Evolutionary conservation across 2,888 invertebrate species (phyloP).

Genomic region (Microctonus brassicae): DNA sequence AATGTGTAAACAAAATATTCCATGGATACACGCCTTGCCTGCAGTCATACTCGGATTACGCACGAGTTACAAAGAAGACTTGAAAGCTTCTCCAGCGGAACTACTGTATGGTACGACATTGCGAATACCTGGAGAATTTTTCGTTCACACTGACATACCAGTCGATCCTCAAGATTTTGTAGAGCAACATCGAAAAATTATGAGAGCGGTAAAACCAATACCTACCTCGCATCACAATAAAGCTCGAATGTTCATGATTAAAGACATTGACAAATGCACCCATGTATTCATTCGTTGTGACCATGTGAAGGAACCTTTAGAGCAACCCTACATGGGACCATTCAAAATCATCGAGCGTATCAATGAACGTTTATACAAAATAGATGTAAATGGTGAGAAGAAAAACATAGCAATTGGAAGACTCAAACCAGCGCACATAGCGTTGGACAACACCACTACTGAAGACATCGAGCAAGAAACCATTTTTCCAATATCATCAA

Average conservation of each 20-base stretch:
- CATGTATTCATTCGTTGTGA: slow-evolving; percentile 38
- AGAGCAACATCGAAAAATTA: slow-evolving; percentile 35
- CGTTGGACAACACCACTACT: too few species aligned
- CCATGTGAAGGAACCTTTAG: slow-evolving; percentile 34
- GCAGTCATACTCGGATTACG: slow-evolving; percentile 58
- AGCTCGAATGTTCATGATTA: slow-evolving; percentile 10
- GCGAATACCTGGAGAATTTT: slow-evolving; percentile 47
- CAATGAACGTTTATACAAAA: slow-evolving; percentile 17
- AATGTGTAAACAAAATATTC: slow-evolving; percentile 38
- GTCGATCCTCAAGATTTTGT: slow-evolving; percentile 39
- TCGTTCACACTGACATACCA: slow-evolving; percentile 24
- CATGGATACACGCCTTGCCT: slow-evolving; percentile 56
- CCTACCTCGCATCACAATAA: slow-evolving; percentile 40
- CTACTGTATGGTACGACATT: slow-evolving; percentile 43
- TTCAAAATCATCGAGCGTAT: slow-evolving; percentile 30
- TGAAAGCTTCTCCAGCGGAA: slow-evolving; percentile 42
- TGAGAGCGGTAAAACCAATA: slow-evolving; percentile 33
- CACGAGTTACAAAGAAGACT: slow-evolving; percentile 47
- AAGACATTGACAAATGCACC: slow-evolving; percentile 26
- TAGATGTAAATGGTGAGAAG: slow-evolving; percentile 26
- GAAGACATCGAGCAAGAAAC: too few species aligned
- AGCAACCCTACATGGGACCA: slow-evolving; percentile 40
- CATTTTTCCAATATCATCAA: too few species aligned
- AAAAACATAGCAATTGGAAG: slow-evolving; percentile 17
- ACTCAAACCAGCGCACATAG: not conserved